Evolutionary conservation across 2,113 vertebrate genomes (phyloP).

Genomic region (Ovis canadensis): DNA sequence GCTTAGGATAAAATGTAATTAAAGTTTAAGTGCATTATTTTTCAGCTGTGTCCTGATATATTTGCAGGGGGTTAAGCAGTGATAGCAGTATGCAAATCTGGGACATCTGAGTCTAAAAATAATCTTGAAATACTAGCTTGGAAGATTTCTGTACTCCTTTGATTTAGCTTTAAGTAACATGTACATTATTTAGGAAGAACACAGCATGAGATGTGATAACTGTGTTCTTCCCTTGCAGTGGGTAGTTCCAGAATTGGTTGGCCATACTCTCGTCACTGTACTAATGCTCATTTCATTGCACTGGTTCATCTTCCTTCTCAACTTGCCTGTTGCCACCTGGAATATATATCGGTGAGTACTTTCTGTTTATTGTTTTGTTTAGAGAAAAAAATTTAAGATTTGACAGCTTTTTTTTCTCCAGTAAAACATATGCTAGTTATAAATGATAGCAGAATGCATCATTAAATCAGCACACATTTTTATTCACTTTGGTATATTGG

Average conservation of each 20-base stretch:
- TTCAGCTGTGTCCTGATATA: not conserved
- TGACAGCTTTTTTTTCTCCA: not conserved
- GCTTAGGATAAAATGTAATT: not conserved
- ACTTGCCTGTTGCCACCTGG: constrained; percentile 94
- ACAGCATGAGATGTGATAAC: not conserved
- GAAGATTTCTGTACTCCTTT: not conserved
- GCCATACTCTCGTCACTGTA: constrained; percentile 89
- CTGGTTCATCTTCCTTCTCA: constrained; percentile 98
- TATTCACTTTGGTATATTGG: not conserved
- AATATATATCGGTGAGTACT: constrained; percentile 92
- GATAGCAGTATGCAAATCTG: not conserved
- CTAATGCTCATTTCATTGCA: constrained; percentile 96
- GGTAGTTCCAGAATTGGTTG: constrained; percentile 93
- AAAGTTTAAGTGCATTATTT: not conserved
- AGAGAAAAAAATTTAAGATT: not conserved
- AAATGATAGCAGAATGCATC: not conserved
- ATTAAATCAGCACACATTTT: not conserved
- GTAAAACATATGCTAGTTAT: not conserved
- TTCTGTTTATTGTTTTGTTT: not conserved
- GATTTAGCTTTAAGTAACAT: not conserved
- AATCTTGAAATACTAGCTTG: not conserved
- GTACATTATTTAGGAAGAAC: not conserved
- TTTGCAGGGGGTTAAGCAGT: not conserved
- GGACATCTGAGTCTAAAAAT: not conserved
- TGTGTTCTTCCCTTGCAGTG: constrained; percentile 80